Conservation (phyloP, 2,113 vertebrate genomes). For the Hydrolagus affinis region DNA sequence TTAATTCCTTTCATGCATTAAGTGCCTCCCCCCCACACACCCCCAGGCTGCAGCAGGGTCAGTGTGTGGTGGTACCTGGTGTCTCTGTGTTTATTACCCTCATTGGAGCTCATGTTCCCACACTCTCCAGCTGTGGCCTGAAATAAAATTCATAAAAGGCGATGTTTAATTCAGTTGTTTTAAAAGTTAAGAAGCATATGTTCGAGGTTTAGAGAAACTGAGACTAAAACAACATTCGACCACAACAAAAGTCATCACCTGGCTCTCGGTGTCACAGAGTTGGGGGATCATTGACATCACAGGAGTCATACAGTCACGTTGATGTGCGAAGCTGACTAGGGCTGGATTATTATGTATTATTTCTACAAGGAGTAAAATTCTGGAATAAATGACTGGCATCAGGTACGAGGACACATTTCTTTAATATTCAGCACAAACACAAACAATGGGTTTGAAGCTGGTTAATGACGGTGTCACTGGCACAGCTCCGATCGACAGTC, state of each 20-base stretch:
- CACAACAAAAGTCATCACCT: background rate
- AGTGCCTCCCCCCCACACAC: too few relatives aligned
- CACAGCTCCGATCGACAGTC: too few relatives aligned
- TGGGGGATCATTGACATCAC: conserved; percentile 63
- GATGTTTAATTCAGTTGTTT: background rate
- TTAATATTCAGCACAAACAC: too few relatives aligned
- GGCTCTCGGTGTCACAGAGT: conserved; percentile 46
- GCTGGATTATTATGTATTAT: conserved; percentile 60
- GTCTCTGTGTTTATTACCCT: too few relatives aligned
- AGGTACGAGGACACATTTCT: background rate
- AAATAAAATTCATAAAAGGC: background rate
- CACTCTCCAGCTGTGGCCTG: background rate
- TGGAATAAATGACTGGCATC: background rate
- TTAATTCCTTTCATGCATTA: too few relatives aligned
- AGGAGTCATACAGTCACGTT: conserved; percentile 56
- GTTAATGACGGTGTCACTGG: too few relatives aligned
- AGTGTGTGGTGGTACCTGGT: too few relatives aligned
- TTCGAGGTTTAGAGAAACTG: too few relatives aligned
- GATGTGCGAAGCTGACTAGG: conserved; percentile 59
- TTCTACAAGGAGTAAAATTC: conserved; percentile 50
- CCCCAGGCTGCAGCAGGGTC: too few relatives aligned
- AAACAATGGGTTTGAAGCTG: too few relatives aligned
- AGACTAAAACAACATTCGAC: too few relatives aligned
- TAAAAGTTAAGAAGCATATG: too few relatives aligned
- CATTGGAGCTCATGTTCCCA: background rate